Evolutionary conservation across 2,888 invertebrate genomes (phyloP), one percentile per base, ranked within the genome.

Genomic region (Melanchra persicariae): DNA sequence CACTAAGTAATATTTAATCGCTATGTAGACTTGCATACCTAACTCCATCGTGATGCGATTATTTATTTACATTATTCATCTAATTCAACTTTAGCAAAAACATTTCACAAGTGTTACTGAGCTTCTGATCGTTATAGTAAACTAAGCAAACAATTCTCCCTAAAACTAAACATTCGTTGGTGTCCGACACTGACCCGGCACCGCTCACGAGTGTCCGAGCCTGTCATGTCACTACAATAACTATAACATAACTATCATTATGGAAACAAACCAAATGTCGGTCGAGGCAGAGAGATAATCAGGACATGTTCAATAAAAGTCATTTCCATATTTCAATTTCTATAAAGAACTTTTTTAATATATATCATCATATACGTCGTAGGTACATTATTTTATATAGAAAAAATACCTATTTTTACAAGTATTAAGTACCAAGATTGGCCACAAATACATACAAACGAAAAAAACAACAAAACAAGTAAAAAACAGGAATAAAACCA

Each of bases 401-500:
- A 95, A 95, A 95, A 95, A 94, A 96, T 94, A 95, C 94, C 93
- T 94, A 94, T 95, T 94, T 94, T 93, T 94, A 95, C 94, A 95
- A 95, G 92, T 93, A 90, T 94, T 95, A 95, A 95, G 95, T 95
- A 96, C 95, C 95, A 93, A 95, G 93, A 88, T 95, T 94, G 95
- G 95, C 95, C 95, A 96, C 95, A 93, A 93, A 95, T 95, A 95
- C 94, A 94, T 93, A 94, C 93, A 94, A 95, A 95, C 94, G 93
- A 93, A 94, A 88, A 93, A 94, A 94, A 94, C 92, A 95, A 95
- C 94, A 95, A 94, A 95, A 95, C 93, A 94, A 95, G 93, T 93
- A 94, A 95, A 93, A 95, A 95, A 95, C 94, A 94, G 95, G 95
- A 94, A 95, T 95, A 93, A 94, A 95, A 95, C 95, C 95, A 95